These are phyloP conservation scores for Lepidocyrtinus sp. DNA, from an alignment of 2,888 invertebrate species.

Conservation along the genomic window DNA sequence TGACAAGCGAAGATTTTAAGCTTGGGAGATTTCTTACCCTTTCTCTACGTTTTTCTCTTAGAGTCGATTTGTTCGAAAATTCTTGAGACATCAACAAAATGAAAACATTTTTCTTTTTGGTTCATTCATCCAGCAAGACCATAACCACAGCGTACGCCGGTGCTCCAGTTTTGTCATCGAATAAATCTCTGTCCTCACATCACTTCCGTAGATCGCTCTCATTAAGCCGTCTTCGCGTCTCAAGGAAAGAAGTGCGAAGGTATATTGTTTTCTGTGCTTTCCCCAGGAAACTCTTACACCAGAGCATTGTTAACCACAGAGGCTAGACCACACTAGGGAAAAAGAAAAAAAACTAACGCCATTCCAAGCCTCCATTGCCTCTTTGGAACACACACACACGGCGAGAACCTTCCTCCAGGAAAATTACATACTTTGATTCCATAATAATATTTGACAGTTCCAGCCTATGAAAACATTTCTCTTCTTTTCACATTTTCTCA, in stretches of 20 bases:
- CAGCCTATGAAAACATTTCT: too few species aligned
- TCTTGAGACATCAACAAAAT: constrained; percentile 52
- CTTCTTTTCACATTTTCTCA: constrained; percentile 30
- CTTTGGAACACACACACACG: constrained; percentile 15
- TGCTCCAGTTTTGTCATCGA: constrained; percentile 57
- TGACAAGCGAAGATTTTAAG: constrained; percentile 56
- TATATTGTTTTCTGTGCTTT: too few species aligned
- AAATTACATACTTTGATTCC: constrained; percentile 40
- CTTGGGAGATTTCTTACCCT: constrained; percentile 46
- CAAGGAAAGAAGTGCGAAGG: too few species aligned
- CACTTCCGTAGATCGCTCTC: constrained; percentile 52
- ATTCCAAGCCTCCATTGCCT: neutral
- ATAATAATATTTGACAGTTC: constrained; percentile 47
- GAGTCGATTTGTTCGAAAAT: constrained; percentile 59
- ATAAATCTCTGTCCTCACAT: constrained; percentile 60
- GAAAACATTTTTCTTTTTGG: constrained; percentile 57
- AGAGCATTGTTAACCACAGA: too few species aligned
- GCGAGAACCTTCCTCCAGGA: constrained; percentile 15
- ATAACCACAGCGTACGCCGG: constrained; percentile 28
- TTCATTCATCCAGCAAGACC: constrained; percentile 53
- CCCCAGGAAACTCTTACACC: too few species aligned
- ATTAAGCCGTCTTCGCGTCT: constrained; percentile 45
- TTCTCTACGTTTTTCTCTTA: too few species aligned
- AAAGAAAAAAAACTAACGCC: constrained; percentile 18
- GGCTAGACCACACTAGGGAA: constrained; percentile 15